These are phyloP conservation scores for Atherinosoma microstoma DNA, from an alignment of 2,797 vertebrate species.

Conservation along the genomic window DNA sequence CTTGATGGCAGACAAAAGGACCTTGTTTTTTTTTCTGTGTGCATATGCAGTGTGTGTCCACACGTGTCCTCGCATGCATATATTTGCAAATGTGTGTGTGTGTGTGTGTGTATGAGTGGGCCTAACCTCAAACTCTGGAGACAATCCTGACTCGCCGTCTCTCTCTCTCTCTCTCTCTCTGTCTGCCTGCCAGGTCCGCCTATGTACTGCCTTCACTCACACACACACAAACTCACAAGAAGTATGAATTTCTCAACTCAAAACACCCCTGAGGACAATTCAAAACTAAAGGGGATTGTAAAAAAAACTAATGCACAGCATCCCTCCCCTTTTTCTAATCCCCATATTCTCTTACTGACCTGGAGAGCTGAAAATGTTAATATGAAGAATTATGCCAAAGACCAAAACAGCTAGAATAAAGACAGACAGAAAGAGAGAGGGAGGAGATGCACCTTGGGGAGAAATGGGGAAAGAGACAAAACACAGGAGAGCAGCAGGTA, in stretches of 20 bases:
- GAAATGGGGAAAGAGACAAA: constrained; percentile 34
- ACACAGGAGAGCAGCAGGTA: constrained; percentile 47
- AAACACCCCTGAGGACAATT: constrained; percentile 48
- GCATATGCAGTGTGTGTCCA: constrained; percentile 45
- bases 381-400: constrained; percentile 41
- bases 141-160: constrained; percentile 52
- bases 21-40: constrained; percentile 58
- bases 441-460: not conserved
- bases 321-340: constrained; percentile 46
- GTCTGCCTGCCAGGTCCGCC: constrained; percentile 64
- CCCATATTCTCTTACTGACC: constrained; percentile 42
- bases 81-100: constrained; percentile 59
- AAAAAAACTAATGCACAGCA: constrained; percentile 32
- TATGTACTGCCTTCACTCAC: constrained; percentile 41
- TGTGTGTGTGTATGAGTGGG: constrained; percentile 59
- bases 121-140: constrained; percentile 70
- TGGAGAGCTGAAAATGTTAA: constrained; percentile 37
- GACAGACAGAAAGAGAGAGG: not conserved
- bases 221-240: constrained; percentile 42
- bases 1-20: constrained; percentile 67
- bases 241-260: constrained; percentile 57
- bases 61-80: constrained; percentile 62
- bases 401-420: constrained; percentile 12
- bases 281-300: constrained; percentile 36
- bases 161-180: constrained; percentile 38